Conservation (phyloP, 2,888 invertebrate genomes). For the Ochropleura leucogaster region DNA sequence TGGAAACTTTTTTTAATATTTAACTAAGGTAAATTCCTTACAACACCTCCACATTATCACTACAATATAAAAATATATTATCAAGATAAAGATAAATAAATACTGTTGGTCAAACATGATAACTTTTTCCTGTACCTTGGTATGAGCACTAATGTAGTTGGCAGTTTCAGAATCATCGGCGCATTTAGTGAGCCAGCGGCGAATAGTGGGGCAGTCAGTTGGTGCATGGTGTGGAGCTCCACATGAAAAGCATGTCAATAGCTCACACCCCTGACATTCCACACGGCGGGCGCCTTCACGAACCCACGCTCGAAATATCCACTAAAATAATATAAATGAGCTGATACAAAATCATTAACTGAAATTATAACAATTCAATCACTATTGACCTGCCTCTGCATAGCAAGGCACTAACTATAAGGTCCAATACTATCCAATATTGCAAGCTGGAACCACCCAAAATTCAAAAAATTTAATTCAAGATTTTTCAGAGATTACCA, state of each 20-base stretch:
- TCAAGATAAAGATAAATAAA: background rate
- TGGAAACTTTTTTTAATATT: background rate
- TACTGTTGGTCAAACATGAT: background rate
- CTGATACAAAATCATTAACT: background rate
- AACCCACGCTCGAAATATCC: slow-evolving; percentile 96
- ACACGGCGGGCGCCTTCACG: slow-evolving; percentile 94
- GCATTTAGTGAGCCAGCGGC: slow-evolving; percentile 99
- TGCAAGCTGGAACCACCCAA: background rate
- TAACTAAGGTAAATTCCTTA: background rate
- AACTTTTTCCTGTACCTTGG: slow-evolving; percentile 91
- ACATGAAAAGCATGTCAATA: slow-evolving; percentile 98
- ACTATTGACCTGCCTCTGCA: background rate
- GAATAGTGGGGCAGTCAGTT: slow-evolving; percentile 98
- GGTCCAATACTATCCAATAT: background rate
- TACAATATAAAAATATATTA: background rate
- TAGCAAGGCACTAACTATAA: background rate
- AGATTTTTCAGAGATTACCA: background rate
- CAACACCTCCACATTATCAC: background rate
- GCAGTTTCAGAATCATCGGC: slow-evolving; percentile 99
- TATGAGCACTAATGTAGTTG: slow-evolving; percentile 99
- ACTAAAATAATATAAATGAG: slow-evolving; percentile 74
- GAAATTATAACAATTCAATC: background rate
- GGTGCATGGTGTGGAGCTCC: slow-evolving; percentile 99
- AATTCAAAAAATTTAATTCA: background rate
- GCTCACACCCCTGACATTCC: slow-evolving; percentile 96